These are phyloP conservation scores for Nestor notabilis DNA, from an alignment of 2,113 vertebrate species.

Conservation along the genomic window DNA sequence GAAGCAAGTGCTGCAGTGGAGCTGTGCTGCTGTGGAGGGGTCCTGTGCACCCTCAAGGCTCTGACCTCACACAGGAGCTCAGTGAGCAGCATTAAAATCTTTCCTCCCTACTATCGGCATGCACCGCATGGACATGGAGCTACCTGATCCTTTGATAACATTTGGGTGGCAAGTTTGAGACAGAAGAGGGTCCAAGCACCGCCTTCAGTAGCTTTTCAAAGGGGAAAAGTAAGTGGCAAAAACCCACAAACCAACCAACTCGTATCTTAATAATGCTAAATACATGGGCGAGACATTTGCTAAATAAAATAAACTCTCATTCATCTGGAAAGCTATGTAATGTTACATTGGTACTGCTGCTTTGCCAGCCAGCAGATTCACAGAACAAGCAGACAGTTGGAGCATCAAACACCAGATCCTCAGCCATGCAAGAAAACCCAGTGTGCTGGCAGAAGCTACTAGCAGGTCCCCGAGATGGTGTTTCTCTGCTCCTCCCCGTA, in stretches of 20 bases:
- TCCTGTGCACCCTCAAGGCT: fast-evolving
- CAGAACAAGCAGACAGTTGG: neutral
- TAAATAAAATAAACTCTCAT: neutral
- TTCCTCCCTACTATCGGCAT: fast-evolving
- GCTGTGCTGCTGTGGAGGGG: fast-evolving
- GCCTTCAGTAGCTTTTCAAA: neutral
- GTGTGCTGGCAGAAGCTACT: fast-evolving
- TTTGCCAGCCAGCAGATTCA: neutral
- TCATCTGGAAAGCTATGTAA: neutral
- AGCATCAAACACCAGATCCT: neutral
- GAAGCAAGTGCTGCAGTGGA: neutral
- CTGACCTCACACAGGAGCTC: fast-evolving
- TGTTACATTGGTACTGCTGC: fast-evolving
- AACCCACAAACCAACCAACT: neutral
- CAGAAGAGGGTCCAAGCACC: neutral
- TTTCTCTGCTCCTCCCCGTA: neutral
- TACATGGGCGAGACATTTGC: fast-evolving
- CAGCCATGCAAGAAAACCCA: neutral
- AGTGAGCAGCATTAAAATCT: neutral
- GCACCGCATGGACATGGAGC: fast-evolving
- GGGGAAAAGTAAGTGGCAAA: neutral
- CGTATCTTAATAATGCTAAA: neutral
- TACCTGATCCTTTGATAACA: fast-evolving
- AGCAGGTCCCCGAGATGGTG: neutral
- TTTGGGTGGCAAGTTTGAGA: neutral